Conservation (phyloP, 2,797 vertebrate genomes). For the Premnoplex brunnescens region DNA sequence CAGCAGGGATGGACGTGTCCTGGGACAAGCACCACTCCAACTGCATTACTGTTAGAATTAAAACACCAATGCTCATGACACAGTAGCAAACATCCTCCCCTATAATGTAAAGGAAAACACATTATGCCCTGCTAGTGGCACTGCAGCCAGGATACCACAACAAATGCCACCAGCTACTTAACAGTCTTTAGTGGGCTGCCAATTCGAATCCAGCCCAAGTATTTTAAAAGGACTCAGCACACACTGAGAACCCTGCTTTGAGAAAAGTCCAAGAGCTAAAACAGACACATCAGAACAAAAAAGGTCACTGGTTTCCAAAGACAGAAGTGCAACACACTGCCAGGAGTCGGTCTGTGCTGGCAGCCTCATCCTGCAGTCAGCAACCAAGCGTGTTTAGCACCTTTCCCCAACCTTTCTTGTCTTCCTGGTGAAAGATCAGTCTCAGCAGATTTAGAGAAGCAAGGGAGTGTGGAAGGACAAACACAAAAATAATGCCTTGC, state of each 20-base stretch:
- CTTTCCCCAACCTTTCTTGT: neutral
- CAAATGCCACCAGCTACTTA: neutral
- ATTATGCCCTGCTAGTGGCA: neutral
- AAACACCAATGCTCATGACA: accelerated
- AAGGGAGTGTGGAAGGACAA: neutral
- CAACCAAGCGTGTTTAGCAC: neutral
- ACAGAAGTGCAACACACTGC: neutral
- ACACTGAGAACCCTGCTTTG: neutral
- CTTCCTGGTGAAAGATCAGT: neutral
- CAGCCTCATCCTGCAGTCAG: neutral
- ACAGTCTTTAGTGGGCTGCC: neutral
- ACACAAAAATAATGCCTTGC: neutral
- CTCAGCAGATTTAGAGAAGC: constrained; percentile 15
- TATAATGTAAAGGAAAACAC: neutral
- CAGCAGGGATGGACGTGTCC: neutral
- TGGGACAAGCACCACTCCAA: neutral
- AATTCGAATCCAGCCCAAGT: neutral
- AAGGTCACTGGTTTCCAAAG: neutral
- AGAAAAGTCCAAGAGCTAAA: neutral
- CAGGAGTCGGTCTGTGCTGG: accelerated
- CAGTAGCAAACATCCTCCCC: neutral
- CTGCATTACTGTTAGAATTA: neutral
- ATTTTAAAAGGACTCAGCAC: neutral
- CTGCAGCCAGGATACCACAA: neutral
- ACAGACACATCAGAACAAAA: neutral